Evolutionary conservation across 2,797 vertebrate genomes (phyloP), one percentile per base, ranked within the genome.

Genomic region (Xerus rutilus): DNA sequence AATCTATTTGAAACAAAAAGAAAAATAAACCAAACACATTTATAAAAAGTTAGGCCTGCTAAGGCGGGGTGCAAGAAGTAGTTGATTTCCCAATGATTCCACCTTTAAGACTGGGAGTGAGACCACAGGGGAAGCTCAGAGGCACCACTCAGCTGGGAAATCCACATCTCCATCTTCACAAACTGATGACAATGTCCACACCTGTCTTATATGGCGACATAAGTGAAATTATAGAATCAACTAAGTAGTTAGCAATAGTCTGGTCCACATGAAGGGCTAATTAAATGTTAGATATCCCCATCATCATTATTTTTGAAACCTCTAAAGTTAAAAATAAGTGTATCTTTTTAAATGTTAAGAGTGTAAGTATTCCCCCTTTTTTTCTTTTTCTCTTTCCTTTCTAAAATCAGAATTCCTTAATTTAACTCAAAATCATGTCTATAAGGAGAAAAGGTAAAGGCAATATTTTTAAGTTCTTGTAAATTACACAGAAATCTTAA

Each of bases 401-500:
- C 23, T 92, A 69, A 76, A 73, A 73, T n/a, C 21, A 54, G 25
- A 52, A 54, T 83, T 67, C 11, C 39, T 93, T 74, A 72, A 32
- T 91, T 89, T 81, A 95, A 79, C 18, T 9, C 17, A 43, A 94
- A 65, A 76, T 2, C 7, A 3, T 20, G 8, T 86, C 35, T 65
- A 32, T 70, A n/a, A 86, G 8, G 3, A 74, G 11, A 14, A 79
- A 70, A 85, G 35, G 20, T 62, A 93, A 94, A 89, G 43, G 11
- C 0, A 32, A 79, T 49, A 12, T n/a, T 72, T 78, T 88, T 78
- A 25, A 74, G 52, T 92, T 85, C 54, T 89, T 96, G 4, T 35
- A 93, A 90, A 96, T 49, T 78, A 35, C 47, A 64, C 30, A 25
- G 11, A 78, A 17, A 89, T 2, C 7, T 94, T 96, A 78, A 96